Conservation (phyloP, 2,113 vertebrate species). For the Dromiciops gliroides region DNA sequence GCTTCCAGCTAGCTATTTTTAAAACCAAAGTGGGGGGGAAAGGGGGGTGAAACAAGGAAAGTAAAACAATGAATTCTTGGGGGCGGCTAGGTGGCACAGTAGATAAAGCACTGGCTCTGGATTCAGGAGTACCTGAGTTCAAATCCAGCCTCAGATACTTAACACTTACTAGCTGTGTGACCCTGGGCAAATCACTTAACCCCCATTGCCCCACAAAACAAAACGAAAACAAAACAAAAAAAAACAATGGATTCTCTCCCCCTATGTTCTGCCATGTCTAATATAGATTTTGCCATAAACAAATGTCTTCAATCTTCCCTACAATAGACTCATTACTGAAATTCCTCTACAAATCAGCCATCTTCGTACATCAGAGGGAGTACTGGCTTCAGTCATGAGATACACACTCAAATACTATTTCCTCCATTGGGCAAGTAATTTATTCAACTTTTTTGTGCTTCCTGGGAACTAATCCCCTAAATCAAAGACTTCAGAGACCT, state of each 20-base stretch:
- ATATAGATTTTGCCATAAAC: neutral
- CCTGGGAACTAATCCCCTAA: neutral
- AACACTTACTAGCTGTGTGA: no score
- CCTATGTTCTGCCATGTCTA: neutral
- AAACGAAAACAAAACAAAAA: no score
- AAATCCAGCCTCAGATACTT: no score
- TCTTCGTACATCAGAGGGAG: neutral
- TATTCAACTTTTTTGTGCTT: neutral
- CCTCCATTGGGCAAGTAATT: neutral
- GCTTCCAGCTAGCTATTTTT: neutral
- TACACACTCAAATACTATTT: neutral
- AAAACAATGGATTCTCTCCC: neutral
- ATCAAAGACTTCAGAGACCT: neutral
- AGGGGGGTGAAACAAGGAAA: no score
- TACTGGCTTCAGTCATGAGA: neutral
- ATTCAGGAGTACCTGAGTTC: no score
- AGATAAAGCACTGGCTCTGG: no score
- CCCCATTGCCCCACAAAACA: no score
- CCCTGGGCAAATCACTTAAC: no score
- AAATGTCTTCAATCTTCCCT: neutral
- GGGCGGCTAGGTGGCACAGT: no score
- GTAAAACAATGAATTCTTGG: neutral
- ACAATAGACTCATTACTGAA: neutral
- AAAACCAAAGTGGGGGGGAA: no score
- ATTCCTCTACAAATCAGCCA: no score